Evolutionary conservation across 2,113 vertebrate species (phyloP).

Genomic region (Todiramphus saurophagus): DNA sequence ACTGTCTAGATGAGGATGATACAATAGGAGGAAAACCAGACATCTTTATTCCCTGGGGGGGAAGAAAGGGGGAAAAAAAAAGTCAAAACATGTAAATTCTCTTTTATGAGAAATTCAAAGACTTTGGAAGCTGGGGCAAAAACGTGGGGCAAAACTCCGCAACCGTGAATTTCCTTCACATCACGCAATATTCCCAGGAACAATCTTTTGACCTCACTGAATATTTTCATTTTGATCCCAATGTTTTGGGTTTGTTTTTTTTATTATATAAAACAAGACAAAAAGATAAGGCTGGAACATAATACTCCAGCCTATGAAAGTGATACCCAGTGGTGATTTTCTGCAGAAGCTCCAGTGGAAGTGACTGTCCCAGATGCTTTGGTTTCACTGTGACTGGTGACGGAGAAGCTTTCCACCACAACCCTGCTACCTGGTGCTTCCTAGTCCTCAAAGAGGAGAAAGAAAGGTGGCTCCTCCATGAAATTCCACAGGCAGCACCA

Average conservation of each 20-base stretch:
- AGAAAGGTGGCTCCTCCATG: background rate
- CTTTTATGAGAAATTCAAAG: background rate
- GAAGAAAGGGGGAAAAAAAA: too few species aligned
- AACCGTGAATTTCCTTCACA: background rate
- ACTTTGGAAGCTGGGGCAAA: background rate
- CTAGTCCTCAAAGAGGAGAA: background rate
- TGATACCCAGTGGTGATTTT: accelerated
- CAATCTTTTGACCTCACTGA: background rate
- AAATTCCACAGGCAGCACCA: background rate
- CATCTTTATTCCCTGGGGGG: background rate
- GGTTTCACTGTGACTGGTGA: background rate
- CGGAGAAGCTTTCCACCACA: background rate
- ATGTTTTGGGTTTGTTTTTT: background rate
- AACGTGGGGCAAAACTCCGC: background rate
- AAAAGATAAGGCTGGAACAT: background rate
- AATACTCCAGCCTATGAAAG: background rate
- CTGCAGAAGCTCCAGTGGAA: background rate
- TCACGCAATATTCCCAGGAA: background rate
- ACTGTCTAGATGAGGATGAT: background rate
- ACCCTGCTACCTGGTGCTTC: background rate
- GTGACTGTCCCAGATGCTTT: background rate
- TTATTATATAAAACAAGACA: background rate
- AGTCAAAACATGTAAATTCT: background rate
- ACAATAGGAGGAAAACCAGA: background rate
- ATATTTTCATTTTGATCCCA: background rate